Conservation (phyloP, 2,888 invertebrate genomes). For the Hedya salicella region DNA sequence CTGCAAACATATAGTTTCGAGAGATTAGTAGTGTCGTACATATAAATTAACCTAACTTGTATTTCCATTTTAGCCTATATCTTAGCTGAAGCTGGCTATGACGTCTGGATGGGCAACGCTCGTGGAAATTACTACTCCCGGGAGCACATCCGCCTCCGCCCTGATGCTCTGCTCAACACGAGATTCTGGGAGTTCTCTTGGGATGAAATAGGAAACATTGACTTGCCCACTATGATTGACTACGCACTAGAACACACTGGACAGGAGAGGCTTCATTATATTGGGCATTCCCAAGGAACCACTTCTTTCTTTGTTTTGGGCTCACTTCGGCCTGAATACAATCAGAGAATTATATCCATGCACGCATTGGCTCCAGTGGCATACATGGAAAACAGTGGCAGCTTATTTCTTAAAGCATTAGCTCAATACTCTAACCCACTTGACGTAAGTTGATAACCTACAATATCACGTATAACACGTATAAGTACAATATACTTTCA, state of each 20-base stretch:
- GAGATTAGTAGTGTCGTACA: no score
- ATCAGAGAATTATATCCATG: constrained; percentile 87
- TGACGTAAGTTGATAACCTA: constrained; percentile 66
- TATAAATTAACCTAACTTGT: no score
- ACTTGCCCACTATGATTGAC: constrained; percentile 93
- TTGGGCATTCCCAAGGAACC: constrained; percentile 91
- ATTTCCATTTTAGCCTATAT: constrained; percentile 66
- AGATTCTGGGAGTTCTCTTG: constrained; percentile 90
- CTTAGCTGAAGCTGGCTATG: constrained; percentile 88
- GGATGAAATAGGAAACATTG: constrained; percentile 92
- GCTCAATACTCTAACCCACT: constrained; percentile 66
- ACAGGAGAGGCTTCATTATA: constrained; percentile 87
- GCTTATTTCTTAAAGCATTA: constrained; percentile 76
- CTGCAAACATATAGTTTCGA: no score
- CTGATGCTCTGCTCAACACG: constrained; percentile 59
- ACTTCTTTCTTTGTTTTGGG: constrained; percentile 88
- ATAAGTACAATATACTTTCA: no score
- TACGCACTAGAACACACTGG: constrained; percentile 85
- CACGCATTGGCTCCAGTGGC: constrained; percentile 89
- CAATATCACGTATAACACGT: no score
- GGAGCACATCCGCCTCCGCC: constrained; percentile 78
- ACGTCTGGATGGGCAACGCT: constrained; percentile 93
- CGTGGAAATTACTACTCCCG: constrained; percentile 90
- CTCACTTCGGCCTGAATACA: constrained; percentile 87
- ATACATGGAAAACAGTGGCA: constrained; percentile 83